Evolutionary conservation across 2,113 vertebrate genomes (phyloP).

Genomic region (Neolamprologus kungweensis): DNA sequence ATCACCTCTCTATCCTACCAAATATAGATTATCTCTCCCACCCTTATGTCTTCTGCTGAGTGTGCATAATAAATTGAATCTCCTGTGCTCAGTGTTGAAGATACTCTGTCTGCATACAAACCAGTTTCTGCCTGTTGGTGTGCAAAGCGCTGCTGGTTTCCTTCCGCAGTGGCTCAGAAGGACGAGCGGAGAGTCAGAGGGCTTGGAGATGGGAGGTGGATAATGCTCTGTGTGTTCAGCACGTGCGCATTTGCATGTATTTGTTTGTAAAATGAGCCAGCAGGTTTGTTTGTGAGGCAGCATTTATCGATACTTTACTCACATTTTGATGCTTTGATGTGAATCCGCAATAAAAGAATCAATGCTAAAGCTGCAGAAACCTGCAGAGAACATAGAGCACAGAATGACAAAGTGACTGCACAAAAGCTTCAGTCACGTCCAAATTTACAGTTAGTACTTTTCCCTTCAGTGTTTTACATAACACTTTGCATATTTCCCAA

Average conservation of each 20-base stretch:
- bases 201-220: background rate
- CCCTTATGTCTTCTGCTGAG: constrained; percentile 17
- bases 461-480: constrained; percentile 28
- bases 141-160: background rate
- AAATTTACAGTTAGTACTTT: background rate
- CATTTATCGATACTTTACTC: background rate
- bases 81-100: background rate
- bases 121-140: background rate
- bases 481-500: constrained; percentile 46
- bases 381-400: background rate
- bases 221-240: background rate
- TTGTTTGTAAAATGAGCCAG: background rate
- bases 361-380: background rate
- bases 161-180: background rate
- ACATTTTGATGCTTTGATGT: background rate
- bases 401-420: background rate
- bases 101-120: constrained; percentile 28
- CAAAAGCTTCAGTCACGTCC: background rate
- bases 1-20: background rate
- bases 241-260: background rate
- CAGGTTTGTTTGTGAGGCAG: background rate
- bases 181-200: background rate
- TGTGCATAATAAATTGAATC: constrained; percentile 1
- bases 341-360: background rate
- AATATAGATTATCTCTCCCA: background rate